These are phyloP conservation scores for Elanus axillaris DNA, from an alignment of 2,113 vertebrate species.

Conservation along the genomic window DNA sequence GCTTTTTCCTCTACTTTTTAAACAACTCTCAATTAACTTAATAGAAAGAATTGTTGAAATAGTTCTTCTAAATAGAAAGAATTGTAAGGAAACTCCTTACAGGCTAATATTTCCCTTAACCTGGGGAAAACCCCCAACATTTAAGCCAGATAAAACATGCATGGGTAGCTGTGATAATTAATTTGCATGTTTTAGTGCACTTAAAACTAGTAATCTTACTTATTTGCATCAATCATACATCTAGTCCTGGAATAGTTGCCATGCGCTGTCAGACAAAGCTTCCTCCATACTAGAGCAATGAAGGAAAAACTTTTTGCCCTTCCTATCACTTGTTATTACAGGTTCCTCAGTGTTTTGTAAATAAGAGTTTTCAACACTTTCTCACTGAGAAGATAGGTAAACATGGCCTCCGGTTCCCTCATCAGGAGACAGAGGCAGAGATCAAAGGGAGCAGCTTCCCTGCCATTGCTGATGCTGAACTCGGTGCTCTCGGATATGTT, in stretches of 20 bases:
- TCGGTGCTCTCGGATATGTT: accelerated
- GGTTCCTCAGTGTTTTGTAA: not conserved
- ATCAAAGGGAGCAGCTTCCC: not conserved
- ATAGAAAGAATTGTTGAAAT: not conserved
- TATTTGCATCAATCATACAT: not conserved
- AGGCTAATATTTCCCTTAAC: not conserved
- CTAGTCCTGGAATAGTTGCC: not conserved
- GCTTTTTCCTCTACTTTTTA: not conserved
- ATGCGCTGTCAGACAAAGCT: not conserved
- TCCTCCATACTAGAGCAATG: not conserved
- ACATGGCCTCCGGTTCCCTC: not conserved
- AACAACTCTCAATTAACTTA: not conserved
- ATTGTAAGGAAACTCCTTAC: not conserved
- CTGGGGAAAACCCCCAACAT: not conserved
- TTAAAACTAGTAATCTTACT: slow-evolving; percentile 34
- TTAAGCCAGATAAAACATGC: not conserved
- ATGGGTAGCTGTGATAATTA: slow-evolving; percentile 28
- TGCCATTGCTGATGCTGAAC: not conserved
- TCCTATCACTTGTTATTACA: not conserved
- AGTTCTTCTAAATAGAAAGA: not conserved
- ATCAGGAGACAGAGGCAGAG: not conserved
- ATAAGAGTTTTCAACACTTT: not conserved
- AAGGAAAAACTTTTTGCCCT: not conserved
- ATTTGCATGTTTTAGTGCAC: slow-evolving; percentile 46
- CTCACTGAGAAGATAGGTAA: not conserved